Conservation (phyloP, 2,888 invertebrate genomes). For the Orthosia gracilis region DNA sequence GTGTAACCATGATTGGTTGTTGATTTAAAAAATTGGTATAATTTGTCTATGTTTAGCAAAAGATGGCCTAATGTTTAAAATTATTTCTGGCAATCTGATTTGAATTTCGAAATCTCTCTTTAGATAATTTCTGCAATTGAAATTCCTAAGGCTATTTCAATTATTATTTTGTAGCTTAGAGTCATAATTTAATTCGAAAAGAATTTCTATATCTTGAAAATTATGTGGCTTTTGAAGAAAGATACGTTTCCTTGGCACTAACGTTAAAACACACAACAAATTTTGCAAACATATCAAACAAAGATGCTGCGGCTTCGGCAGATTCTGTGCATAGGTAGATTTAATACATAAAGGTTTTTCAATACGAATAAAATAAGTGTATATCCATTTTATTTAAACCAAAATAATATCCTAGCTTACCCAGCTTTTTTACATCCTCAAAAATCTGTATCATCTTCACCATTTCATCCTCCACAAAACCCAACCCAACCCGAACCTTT, state of each 20-base stretch:
- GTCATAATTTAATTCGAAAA: background rate
- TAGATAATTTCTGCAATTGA: background rate
- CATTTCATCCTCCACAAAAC: background rate
- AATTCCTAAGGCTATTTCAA: background rate
- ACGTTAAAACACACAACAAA: too few species aligned
- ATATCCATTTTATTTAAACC: too few species aligned
- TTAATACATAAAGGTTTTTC: too few species aligned
- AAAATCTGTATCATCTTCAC: background rate
- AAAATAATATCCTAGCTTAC: too few species aligned
- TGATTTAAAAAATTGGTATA: conserved; percentile 7
- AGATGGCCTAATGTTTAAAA: background rate
- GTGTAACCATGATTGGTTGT: conserved; percentile 9
- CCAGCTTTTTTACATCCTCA: background rate
- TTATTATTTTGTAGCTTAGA: background rate
- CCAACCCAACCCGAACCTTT: background rate
- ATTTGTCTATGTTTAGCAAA: background rate
- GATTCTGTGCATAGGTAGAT: too few species aligned
- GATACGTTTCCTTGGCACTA: too few species aligned
- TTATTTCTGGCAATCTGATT: background rate
- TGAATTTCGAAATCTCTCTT: background rate
- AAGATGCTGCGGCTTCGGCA: too few species aligned
- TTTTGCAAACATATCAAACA: too few species aligned
- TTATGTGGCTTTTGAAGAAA: too few species aligned
- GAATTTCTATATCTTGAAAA: too few species aligned
- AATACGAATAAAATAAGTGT: too few species aligned